phyloP scores from a whole-genome alignment of 1,140 invertebrate genomes.

The Triops longicaudatus region DNA sequence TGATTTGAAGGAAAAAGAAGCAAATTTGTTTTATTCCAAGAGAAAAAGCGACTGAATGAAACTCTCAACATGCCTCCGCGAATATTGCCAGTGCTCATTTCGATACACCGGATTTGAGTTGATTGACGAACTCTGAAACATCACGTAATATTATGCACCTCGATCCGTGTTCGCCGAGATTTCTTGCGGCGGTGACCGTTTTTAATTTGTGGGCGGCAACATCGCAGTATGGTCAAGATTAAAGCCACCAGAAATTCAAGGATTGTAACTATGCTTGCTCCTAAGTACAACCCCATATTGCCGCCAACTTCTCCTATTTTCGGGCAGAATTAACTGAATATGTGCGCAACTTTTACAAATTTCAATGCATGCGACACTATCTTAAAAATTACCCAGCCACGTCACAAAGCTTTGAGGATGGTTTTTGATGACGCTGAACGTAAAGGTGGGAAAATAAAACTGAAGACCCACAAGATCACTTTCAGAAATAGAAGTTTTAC shows the following conservation, averaged over 20 bases:
- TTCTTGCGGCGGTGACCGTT: background rate
- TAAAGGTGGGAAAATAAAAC: constrained; percentile 25
- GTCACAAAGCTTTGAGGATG: constrained; percentile 26
- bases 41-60: too few relatives aligned
- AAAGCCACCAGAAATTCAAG: constrained; percentile 17
- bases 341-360: too few relatives aligned
- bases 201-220: background rate
- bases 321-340: background rate
- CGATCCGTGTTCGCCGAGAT: background rate
- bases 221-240: background rate
- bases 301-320: constrained; percentile 23
- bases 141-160: background rate
- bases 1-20: too few relatives aligned
- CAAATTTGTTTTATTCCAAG: too few relatives aligned
- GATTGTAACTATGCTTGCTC: constrained; percentile 25
- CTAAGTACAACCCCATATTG: constrained; percentile 26
- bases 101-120: too few relatives aligned
- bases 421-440: constrained; percentile 23
- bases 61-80: too few relatives aligned
- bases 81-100: too few relatives aligned
- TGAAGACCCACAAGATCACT: constrained; percentile 19
- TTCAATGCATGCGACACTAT: background rate
- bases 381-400: constrained; percentile 21
- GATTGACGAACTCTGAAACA: too few relatives aligned
- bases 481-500: background rate